These are phyloP conservation scores for Cyphomyrmex costatus DNA, from an alignment of 1,140 invertebrate species.

Conservation along the genomic window DNA sequence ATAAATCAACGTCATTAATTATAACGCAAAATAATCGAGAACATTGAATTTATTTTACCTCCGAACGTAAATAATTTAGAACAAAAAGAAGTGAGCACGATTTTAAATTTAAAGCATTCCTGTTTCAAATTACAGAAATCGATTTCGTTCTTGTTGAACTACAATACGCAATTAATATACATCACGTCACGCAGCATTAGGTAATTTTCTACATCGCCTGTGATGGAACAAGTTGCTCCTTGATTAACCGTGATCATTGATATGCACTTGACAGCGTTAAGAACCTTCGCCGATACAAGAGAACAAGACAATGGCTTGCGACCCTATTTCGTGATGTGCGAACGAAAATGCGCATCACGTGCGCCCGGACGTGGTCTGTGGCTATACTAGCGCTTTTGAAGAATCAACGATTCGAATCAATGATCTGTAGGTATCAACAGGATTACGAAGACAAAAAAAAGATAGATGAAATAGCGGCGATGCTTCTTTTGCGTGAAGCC, in stretches of 20 bases:
- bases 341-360: slow-evolving; percentile 70
- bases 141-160: neutral
- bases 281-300: slow-evolving; percentile 63
- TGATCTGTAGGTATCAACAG: slow-evolving; percentile 14
- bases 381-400: slow-evolving; percentile 20
- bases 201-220: slow-evolving; percentile 61
- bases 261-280: slow-evolving; percentile 52
- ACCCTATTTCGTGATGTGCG: slow-evolving; percentile 40
- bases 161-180: slow-evolving; percentile 10
- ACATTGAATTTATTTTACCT: neutral
- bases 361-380: slow-evolving; percentile 51
- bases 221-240: slow-evolving; percentile 64
- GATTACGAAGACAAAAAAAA: slow-evolving; percentile 39
- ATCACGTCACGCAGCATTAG: slow-evolving; percentile 37
- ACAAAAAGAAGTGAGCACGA: neutral
- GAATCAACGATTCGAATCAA: slow-evolving; percentile 56
- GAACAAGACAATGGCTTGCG: slow-evolving; percentile 59
- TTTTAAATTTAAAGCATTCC: neutral
- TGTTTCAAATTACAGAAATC: neutral
- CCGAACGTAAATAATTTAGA: neutral
- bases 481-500: neutral
- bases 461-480: neutral
- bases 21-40: neutral
- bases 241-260: slow-evolving; percentile 60
- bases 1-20: neutral